Base-by-base conservation (phyloP, 1,140 invertebrate genomes). In the Cydia fagiglandana region DNA sequence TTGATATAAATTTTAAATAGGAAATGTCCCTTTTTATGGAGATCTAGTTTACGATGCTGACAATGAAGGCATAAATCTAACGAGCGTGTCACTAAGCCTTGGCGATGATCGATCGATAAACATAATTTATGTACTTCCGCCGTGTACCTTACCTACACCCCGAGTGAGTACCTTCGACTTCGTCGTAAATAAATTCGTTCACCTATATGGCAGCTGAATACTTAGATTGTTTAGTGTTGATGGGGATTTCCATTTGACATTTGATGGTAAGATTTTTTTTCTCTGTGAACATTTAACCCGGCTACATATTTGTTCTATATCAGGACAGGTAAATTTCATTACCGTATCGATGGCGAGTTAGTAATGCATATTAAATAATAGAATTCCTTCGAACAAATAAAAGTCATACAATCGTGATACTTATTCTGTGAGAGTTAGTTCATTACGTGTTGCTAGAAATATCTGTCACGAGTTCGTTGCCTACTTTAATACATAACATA, bases 1-100 rank as follows among this genome's bases (percentile, higher is more conserved):
- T 93, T 91, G 85, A 91, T 93, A 93, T 91, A 91, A 91, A 91
- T 91, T 93, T 91, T 84, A 91, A 93, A 93, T 93, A 93, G 91
- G 89, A 91, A 91, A 91, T 91, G 91, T 91, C 87, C 85, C 89
- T 92, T 92, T 92, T 91, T 92, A 91, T 92, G 89, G 91, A 90
- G 91, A 93, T 91, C 91, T 93, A 93, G 91, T 91, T 93, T 91
- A 91, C 85, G 88, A 85, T 86, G 81, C 84, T 89, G 87, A 87
- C 91, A 86, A 88, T 91, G 88, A 88, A 87, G 89, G 87, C 88
- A 90, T 93, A 93, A 91, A 93, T 93, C 88, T 91, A 91, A 86
- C 85, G 80, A 84, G 84, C 82, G 84, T 85, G 82, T 87, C 86
- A 86, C 83, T 83, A 81, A 84, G 81, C 82, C 80, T 81, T 84